Evolutionary conservation across 2,113 vertebrate genomes (phyloP), one percentile per base, ranked within the genome.

Genomic region (Gorsachius goisagi): DNA sequence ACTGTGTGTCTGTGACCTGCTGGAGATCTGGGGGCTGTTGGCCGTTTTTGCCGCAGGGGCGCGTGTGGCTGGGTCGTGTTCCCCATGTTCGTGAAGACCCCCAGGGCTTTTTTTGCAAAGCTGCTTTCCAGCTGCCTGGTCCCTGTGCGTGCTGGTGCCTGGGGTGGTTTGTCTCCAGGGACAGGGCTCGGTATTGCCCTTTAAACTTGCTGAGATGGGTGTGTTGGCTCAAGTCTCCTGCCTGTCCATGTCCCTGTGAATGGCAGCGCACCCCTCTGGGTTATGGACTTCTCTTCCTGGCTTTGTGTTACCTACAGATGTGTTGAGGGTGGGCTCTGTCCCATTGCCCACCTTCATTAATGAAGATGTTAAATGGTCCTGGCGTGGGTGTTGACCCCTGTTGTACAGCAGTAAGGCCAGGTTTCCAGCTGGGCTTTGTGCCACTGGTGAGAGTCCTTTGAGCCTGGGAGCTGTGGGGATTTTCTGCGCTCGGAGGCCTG

Each of bases 41-140:
- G 32, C 55, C 2, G 3, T 32, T 63, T 60, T 28, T 77, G 19
- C 47, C 9, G 9, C 22, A 19, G 22, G 33, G 45, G 14, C 4
- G 11, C 1, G 0, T 8, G 16, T 76, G 30, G 52, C 30, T 35
- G 16, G 26, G 17, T 69, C 20, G 3, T 1, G 4, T 60, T 44
- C 20, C 12, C 18, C 26, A 35, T 44, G 15, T 23, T 39, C 11
- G 2, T 28, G 41, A 67, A 27, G 71, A 28, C 26, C 11, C 15
- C 17, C 8, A 9, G 45, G 44, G 13, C 44, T 58, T 66, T 66
- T 52, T 27, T 37, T 60, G 37, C 63, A 59, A 32, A 35, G n/a
- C 53, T 77, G 32, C 53, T 60, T 44, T 77, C 63, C 20, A 44
- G 39, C n/a, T 37, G 20, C 15, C 28, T 53, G 59, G 67, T 39